Evolutionary conservation across 1,140 invertebrate genomes (phyloP).

Genomic region (Stratiolaelaps scimitus): DNA sequence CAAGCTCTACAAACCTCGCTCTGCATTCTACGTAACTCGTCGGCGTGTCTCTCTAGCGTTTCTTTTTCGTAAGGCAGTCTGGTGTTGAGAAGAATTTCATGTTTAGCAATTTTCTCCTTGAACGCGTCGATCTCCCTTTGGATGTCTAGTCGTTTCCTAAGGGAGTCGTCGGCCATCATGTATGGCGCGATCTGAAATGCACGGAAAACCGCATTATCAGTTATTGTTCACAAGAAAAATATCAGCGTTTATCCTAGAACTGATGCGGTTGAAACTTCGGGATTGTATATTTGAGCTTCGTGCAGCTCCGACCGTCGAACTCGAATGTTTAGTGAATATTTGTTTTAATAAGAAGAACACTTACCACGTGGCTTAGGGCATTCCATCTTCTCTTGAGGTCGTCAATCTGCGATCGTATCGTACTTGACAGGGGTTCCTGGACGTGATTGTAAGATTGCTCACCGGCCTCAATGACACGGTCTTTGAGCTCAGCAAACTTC

Average conservation of each 20-base stretch:
- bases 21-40: slow-evolving; percentile 9
- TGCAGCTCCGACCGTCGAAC: no score
- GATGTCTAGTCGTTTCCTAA: slow-evolving; percentile 1
- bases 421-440: slow-evolving; percentile 59
- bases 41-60: slow-evolving; percentile 10
- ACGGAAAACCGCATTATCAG: background rate
- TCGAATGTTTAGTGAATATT: background rate
- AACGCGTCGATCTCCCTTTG: slow-evolving; percentile 11
- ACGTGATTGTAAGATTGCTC: slow-evolving; percentile 77
- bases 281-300: no score
- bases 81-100: slow-evolving; percentile 27
- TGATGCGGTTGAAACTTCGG: no score
- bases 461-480: slow-evolving; percentile 64
- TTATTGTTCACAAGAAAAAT: no score
- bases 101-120: slow-evolving; percentile 6
- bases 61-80: slow-evolving; percentile 20
- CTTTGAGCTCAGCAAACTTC: slow-evolving; percentile 74
- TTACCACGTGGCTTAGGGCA: slow-evolving; percentile 54
- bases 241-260: no score
- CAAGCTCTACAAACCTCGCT: slow-evolving; percentile 1
- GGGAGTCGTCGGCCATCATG: slow-evolving; percentile 14
- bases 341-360: slow-evolving; percentile 17
- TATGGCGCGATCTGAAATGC: slow-evolving; percentile 9
- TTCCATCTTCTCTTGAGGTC: slow-evolving; percentile 64
- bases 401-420: slow-evolving; percentile 59